Evolutionary conservation across 1,140 invertebrate genomes (phyloP), one percentile per base, ranked within the genome.

Genomic region (Chlorops oryzae): DNA sequence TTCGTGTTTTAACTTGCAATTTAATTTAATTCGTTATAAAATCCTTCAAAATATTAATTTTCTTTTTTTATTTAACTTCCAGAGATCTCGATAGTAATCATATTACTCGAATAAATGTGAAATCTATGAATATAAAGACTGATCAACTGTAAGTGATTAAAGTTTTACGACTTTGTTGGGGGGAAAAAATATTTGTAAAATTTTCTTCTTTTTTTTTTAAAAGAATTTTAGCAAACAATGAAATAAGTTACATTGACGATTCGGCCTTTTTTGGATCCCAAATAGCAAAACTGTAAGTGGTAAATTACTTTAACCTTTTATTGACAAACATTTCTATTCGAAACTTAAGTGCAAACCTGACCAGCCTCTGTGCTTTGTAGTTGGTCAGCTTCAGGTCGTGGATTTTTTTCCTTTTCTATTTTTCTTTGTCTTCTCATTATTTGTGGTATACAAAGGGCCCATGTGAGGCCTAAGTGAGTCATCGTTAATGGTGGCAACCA

Each of bases 201-300:
- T 27, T 20, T 46, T 37, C 17, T 22, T 50, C 47, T 55, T 58
- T 53, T 56, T 50, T 62, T 70, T 73, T 45, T 58, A n/a, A n/a
- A n/a, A 82, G 80, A 38, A 74, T 79, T 55, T 67, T 82, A 53
- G 75, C 78, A 62, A 79, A 81, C 61, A 87, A 86, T 65, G 62
- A 77, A 15, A 79, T 87, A 45, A 68, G 70, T 48, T 73, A 63
- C 35, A 75, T 87, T 15, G 78, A 83, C 58, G 73, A 78, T 53
- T 74, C 72, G 18, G 81, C 84, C 3, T 86, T 86, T 59, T 75
- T 75, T 56, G 81, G 80, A 47, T 83, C 83, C 2, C 73, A 81
- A 71, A 83, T 85, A 40, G 77, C 74, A 5, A 80, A 78, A 65
- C 65, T 86, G 83, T 85, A 73, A 82, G 81, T 80, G 57, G 38